phyloP scores from a whole-genome alignment of 2,113 vertebrate genomes.

The Dinomys branickii region DNA sequence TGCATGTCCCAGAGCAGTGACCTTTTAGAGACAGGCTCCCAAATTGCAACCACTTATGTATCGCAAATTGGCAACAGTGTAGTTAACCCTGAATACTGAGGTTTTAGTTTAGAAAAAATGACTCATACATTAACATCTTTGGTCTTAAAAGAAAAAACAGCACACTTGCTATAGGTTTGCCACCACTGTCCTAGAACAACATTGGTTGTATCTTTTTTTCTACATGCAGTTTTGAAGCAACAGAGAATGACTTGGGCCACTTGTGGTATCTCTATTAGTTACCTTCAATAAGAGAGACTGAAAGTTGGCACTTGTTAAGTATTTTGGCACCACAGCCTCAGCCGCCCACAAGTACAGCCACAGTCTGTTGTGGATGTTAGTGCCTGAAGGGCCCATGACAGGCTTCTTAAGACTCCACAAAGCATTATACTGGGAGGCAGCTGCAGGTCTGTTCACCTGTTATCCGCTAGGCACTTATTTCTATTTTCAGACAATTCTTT shows the following conservation, averaged over 20 bases:
- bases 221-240: neutral
- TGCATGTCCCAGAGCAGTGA: neutral
- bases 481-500: conserved; percentile 11
- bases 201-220: neutral
- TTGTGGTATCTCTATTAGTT: neutral
- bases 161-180: neutral
- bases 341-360: neutral
- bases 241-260: neutral
- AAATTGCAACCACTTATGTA: neutral
- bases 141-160: neutral
- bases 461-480: neutral
- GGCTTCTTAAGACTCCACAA: neutral
- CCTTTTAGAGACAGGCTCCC: neutral
- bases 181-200: neutral
- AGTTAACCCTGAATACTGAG: neutral
- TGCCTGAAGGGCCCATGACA: neutral
- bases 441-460: neutral
- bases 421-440: neutral
- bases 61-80: neutral
- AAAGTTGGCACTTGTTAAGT: neutral
- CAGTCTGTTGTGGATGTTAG: neutral
- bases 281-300: neutral
- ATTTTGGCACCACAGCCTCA: neutral
- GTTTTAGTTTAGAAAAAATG: neutral
- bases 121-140: neutral